Base-by-base conservation (phyloP, 2,888 invertebrate genomes). In the Sesia bembeciformis region DNA sequence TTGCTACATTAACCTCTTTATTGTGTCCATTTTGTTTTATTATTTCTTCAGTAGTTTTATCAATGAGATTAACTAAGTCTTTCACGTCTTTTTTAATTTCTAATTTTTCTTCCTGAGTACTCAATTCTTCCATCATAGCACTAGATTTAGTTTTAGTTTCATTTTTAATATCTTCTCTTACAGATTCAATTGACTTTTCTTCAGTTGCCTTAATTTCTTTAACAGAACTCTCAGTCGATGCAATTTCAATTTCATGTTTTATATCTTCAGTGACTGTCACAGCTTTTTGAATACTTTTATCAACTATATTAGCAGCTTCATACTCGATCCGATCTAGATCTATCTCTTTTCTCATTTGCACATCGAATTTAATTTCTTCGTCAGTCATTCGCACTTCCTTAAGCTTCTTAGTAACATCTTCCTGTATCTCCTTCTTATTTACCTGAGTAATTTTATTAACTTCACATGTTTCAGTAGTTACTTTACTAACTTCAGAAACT, bases 241-340 rank as follows among this genome's bases (percentile, higher is more conserved):
- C 84, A 53, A 66, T 57, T 54, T 76, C 72, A 0, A 84, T 76
- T 63, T 81, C 84, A 57, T 78, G 73, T 54, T 81, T 74, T 38
- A 84, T 77, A 55, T 84, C 75, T 58, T 79, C 71, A 8, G 84
- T 73, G 0, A 84, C 76, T 3, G 74, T 72, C 0, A 85, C 60
- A 51, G 86, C 85, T 62, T 73, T 77, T 57, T 78, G 71, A 41
- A 88, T 77, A 52, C 78, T 90, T 43, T 84, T 78, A 52, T 81
- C 76, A 0, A 85, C 81, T 58, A 86, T 56, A 51, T 67, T 61
- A 39, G 66, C 57, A 0, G 86, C 89, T 5, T 79, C 81, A 60
- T 72, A 66, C 68, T 86, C 80, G 54, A 89, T 81, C 38, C 65
- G 75, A 42, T 75, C 63, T 8, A 82, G 60, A 60, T 82, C 74